These are phyloP conservation scores for Tillus elongatus DNA, from an alignment of 2,888 invertebrate species.

Conservation along the genomic window DNA sequence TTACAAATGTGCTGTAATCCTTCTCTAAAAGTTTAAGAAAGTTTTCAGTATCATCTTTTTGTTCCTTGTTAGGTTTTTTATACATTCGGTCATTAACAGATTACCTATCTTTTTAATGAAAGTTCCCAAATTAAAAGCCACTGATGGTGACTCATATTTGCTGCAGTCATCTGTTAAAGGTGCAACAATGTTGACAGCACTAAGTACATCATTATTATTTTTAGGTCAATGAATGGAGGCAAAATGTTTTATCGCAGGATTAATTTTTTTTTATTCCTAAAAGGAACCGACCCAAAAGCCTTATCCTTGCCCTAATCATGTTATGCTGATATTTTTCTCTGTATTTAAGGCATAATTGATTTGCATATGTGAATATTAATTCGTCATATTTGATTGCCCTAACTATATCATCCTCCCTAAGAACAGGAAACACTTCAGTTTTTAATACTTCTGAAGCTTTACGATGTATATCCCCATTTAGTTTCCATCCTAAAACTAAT, in stretches of 20 bases:
- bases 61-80: slow-evolving; percentile 5
- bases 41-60: slow-evolving; percentile 9
- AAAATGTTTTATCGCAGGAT: slow-evolving; percentile 9
- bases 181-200: slow-evolving; percentile 7
- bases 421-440: slow-evolving; percentile 4
- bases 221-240: background rate
- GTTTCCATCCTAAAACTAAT: background rate
- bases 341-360: slow-evolving; percentile 5
- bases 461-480: slow-evolving; percentile 7
- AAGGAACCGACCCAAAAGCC: slow-evolving; percentile 11
- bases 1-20: slow-evolving; percentile 9
- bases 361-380: slow-evolving; percentile 8
- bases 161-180: slow-evolving; percentile 9
- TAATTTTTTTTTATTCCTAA: slow-evolving; percentile 3
- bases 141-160: slow-evolving; percentile 10
- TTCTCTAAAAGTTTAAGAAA: slow-evolving; percentile 8
- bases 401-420: slow-evolving; percentile 6
- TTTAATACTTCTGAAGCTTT: slow-evolving; percentile 5
- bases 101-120: slow-evolving; percentile 6
- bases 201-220: slow-evolving; percentile 5
- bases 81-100: slow-evolving; percentile 5
- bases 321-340: slow-evolving; percentile 4
- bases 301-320: slow-evolving; percentile 9
- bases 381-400: slow-evolving; percentile 6
- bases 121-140: slow-evolving; percentile 7